These are phyloP conservation scores for Agrochola litura DNA, from an alignment of 2,888 invertebrate genomes.

Conservation along the genomic window DNA sequence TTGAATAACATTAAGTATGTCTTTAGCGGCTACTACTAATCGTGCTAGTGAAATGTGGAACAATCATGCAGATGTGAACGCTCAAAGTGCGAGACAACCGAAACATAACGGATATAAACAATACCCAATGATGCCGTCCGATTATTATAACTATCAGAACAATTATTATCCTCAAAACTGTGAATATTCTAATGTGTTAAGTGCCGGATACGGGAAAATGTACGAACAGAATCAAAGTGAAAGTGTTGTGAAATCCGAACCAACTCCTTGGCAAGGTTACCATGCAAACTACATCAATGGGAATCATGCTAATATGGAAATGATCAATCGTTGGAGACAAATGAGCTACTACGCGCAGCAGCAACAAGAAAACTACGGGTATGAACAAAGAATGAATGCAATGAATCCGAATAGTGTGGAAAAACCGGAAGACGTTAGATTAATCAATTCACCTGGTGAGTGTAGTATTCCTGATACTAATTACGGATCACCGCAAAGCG, in stretches of 20 bases:
- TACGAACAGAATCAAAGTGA: conserved; percentile 72
- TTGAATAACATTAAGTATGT: conserved; percentile 76
- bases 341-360: conserved; percentile 82
- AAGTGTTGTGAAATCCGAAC: conserved; percentile 81
- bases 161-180: conserved; percentile 77
- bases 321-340: conserved; percentile 84
- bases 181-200: conserved; percentile 76
- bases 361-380: conserved; percentile 75
- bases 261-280: conserved; percentile 80
- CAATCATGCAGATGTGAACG: conserved; percentile 79
- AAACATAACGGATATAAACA: conserved; percentile 79
- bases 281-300: conserved; percentile 73
- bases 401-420: conserved; percentile 71
- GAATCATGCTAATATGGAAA: conserved; percentile 75
- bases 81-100: conserved; percentile 78
- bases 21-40: conserved; percentile 81
- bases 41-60: conserved; percentile 87
- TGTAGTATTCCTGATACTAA: conserved; percentile 81
- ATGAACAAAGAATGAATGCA: conserved; percentile 74
- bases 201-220: conserved; percentile 73
- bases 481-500: conserved; percentile 84
- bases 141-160: conserved; percentile 79
- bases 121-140: conserved; percentile 73
- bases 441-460: conserved; percentile 83
- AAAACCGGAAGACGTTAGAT: conserved; percentile 77